Evolutionary conservation across 2,888 invertebrate species (phyloP), one percentile per base, ranked within the genome.

Genomic region (Lissonota sp.): DNA sequence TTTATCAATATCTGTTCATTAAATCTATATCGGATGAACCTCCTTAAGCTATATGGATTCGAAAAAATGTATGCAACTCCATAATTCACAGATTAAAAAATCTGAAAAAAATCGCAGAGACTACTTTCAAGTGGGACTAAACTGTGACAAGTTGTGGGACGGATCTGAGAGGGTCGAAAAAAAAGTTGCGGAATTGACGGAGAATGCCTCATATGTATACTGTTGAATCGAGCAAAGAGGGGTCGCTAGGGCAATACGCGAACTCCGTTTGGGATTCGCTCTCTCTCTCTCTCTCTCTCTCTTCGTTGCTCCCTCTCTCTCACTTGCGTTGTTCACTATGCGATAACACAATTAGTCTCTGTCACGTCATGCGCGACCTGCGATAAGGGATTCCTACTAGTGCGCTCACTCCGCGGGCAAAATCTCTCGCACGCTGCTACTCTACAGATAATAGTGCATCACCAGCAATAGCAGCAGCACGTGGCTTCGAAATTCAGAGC

Each of bases 341-440:
- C 85, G 90, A 90, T 89, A 90, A 90, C 88, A 87, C 87, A 90
- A 89, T 90, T 90, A 90, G 89, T 87, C 86, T 85, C 88, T 85
- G 88, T 86, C 87, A 85, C 87, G 86, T 89, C 88, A 90, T 89
- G 89, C 87, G 89, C 87, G 86, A 88, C 87, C 86, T 84, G 87
- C 84, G 90, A 89, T 90, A 90, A 89, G 87, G 86, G 86, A 87
- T 80, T 67, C 67, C 55, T 37, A 57, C 55, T 37, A 57, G 46
- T 67, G 26, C 44, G 12, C 14, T 14, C 14, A 53, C 14, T 44
- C 57, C 8, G 44, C 42, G 53, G 64, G 49, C 37, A 26, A 40
- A 26, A 26, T 26, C 3, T 8, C 64, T 66, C 58, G 60, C 60
- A 40, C 63, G 51, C 80, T 80, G 80, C 57, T 40, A 46, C 42